A percentile compares a stretch with the other conserved stretches of the same genome.
These are phyloP conservation scores for Botrylloides violaceus DNA, from an alignment of 23 tunicate genomes.

Conservation along the genomic window DNA sequence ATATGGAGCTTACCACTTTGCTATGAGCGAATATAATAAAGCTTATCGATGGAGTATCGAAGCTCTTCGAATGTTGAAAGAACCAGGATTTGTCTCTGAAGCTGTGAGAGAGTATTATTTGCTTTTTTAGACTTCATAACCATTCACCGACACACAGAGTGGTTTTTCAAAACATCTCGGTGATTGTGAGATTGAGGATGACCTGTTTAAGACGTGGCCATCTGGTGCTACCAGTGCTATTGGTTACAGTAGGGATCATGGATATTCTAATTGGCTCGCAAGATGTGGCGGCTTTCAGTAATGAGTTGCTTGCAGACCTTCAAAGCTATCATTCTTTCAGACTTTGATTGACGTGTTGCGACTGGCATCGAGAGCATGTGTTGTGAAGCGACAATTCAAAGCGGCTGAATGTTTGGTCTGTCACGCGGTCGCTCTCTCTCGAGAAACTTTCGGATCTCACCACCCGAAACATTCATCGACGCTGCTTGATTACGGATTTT, in stretches of 20 bases:
- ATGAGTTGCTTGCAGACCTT: too few relatives aligned
- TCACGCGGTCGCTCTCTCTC: constrained; percentile 4
- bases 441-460: constrained; percentile 5
- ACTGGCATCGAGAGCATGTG: constrained; percentile 22
- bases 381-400: constrained; percentile 16
- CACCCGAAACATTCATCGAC: constrained; percentile 26
- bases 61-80: constrained; percentile 15
- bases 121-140: not conserved
- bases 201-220: too few relatives aligned
- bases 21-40: constrained; percentile 22
- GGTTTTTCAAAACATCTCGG: not conserved
- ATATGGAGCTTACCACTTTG: constrained; percentile 30
- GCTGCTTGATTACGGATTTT: constrained; percentile 20
- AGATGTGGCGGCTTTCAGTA: too few relatives aligned
- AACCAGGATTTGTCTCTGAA: constrained; percentile 10
- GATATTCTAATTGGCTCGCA: too few relatives aligned
- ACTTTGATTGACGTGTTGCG: constrained; percentile 23
- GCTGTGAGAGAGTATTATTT: constrained; percentile 7
- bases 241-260: too few relatives aligned
- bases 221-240: too few relatives aligned
- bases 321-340: not conserved
- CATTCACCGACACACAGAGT: not conserved
- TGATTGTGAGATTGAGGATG: too few relatives aligned
- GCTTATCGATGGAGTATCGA: constrained; percentile 28
- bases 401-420: constrained; percentile 19